Base-by-base conservation (phyloP, 2,797 vertebrate genomes). In the Siniperca obscura region DNA sequence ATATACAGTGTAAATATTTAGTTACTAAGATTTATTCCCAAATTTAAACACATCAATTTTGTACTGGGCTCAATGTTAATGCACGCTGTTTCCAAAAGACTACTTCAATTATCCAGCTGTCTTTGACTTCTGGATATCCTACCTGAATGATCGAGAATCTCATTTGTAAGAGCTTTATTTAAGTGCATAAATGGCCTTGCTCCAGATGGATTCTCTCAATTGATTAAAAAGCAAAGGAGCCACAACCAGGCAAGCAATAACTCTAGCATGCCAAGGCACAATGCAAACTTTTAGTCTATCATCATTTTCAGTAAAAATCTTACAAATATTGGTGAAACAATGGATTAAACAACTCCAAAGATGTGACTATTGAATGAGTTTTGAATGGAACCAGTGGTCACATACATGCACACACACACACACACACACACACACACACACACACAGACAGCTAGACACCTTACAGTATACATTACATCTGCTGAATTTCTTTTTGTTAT, bases 121-220 rank as follows among this genome's bases (percentile, higher is more conserved):
- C 21, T 16, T 44, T 46, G 22, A 17, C 27, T 67, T 57, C 22
- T n/a, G 34, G n/a, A 59, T 44, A 27, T 22, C 19, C 2, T 5
- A 50, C 38, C 11, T 25, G 27, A 75, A 40, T 56, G 19, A 71
- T 19, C 3, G 38, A 62, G 10, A 34, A 16, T 70, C 46, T 55
- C 44, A 61, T 57, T 66, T 59, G 21, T 79, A 48, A 65, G 56
- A 30, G 36, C 7, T 67, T n/a, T 34, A 65, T 70, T 42, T 44
- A 42, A 78, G n/a, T 72, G 48, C 21, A 59, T 55, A 38, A 70
- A 70, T 73, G 59, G 30, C 76, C 30, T 22, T 44, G 34, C 17
- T 21, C 25, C 44, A 34, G n/a, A 53, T 59, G 8, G 75, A 78
- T 48, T n/a, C 9, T 27, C 14, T 71, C 25, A 59, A 44, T 7